Evolutionary conservation across 2,797 vertebrate species (phyloP), one percentile per base, ranked within the genome.

Genomic region (Petrocephalus schoutedeni): DNA sequence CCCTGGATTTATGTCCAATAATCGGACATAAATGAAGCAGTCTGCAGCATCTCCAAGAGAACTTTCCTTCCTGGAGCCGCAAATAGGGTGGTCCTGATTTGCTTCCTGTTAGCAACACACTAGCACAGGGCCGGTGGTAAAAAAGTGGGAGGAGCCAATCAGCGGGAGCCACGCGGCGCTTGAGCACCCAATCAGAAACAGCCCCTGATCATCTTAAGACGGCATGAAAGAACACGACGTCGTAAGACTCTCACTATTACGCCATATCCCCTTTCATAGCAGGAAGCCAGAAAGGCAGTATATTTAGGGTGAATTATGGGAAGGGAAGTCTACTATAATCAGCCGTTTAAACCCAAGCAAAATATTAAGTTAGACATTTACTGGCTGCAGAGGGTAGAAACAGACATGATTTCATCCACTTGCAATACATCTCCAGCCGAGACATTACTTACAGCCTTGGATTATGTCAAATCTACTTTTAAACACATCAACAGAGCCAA

Each of bases 1-100:
- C 90, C 87, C 71, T 77, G 91, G 91, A 95, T 93, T 92, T 93
- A 93, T 91, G 86, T 89, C 89, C 90, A 93, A 93, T 94, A 92
- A 93, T 89, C 56, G 91, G 59, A 51, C 86, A 83, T 90, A 89
- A 92, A 92, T 88, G 82, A 90, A 90, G 88, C 71, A 89, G 88
- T 87, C 87, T 87, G 36, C 32, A 83, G 83, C 89, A 51, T 89
- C 86, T 87, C 90, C 91, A 86, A 85, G 89, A 82, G 86, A 89
- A 88, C 54, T 87, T 88, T 87, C 89, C 88, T 87, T 90, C 84
- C 91, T 89, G 74, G 54, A 86, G 87, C 89, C 77, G 88, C 51
- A 86, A 89, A 90, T 86, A 74, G 67, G 58, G 9, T n/a, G 23
- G 67, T 91, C 88, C 90, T 71, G 89, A 89, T 91, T 61, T 45